Evolutionary conservation across 2,797 vertebrate species (phyloP), one percentile per base, ranked within the genome.

Genomic region (Varecia variegata): DNA sequence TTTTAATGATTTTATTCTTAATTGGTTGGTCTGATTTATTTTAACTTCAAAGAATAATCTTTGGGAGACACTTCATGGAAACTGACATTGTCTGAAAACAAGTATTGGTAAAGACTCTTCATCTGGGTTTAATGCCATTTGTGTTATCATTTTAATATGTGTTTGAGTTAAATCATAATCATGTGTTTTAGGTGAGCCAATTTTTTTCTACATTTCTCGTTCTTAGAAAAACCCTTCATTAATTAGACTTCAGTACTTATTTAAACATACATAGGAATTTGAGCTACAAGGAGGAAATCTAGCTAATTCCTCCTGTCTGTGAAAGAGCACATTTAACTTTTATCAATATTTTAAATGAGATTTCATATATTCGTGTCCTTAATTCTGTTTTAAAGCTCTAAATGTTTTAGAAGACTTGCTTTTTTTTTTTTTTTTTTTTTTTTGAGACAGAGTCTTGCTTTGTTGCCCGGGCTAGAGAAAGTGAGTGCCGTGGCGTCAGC

Each of bases 1-100:
- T 74, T 82, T 88, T n/a, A 70, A 47, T 85, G 5, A 84, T 70
- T 84, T 94, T 58, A 84, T 79, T 89, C 43, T 79, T 90, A 47
- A 65, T 83, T 71, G 70, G 40, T 82, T 88, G 76, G 60, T 87
- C 43, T 52, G 38, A 79, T 70, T 71, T 84, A 56, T 62, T 50
- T 40, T 84, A 85, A 32, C 23, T 79, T 85, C 43, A 77, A 58
- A 70, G 43, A 21, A 83, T 95, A 18, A 21, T 83, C 30, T 88
- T 83, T 62, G 70, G 43, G 56, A 95, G 45, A 62, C 14, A 45
- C 40, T 83, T 83, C 23, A 38, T 73, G 62, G 40, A 84, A 88
- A 79, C 45, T 89, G 52, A 60, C 60, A 74, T 54, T 88, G 35
- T 85, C 67, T 93, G 40, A 47, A 21, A 50, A 68, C n/a, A 65